Evolutionary conservation across 2,797 vertebrate species (phyloP).

Genomic region (Anisognathus igniventris): DNA sequence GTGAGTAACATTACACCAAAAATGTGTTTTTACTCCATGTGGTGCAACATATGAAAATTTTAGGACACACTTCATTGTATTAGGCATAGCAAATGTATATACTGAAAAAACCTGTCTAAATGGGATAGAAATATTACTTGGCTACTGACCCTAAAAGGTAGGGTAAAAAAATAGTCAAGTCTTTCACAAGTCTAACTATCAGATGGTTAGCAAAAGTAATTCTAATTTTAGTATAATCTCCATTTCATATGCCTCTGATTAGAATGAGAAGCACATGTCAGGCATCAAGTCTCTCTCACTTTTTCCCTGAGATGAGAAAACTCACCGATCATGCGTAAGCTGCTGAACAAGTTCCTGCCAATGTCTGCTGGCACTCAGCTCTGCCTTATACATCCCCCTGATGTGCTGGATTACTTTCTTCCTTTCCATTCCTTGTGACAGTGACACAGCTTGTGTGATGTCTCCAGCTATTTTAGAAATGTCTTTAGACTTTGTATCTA

Average conservation of each 20-base stretch:
- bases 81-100: background rate
- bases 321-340: constrained; percentile 93
- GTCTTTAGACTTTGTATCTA: constrained; percentile 93
- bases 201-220: background rate
- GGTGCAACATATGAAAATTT: background rate
- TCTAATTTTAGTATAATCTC: background rate
- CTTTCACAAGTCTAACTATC: background rate
- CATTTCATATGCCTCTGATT: background rate
- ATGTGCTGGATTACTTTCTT: constrained; percentile 99
- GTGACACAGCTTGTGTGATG: constrained; percentile 95
- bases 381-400: constrained; percentile 91
- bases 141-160: background rate
- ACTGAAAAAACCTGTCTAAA: background rate
- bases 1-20: background rate
- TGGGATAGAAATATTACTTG: background rate
- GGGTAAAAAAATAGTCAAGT: background rate
- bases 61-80: background rate
- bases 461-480: constrained; percentile 97
- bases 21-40: background rate
- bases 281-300: background rate
- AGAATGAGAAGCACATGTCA: background rate
- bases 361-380: constrained; percentile 92
- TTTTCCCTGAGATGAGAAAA: background rate
- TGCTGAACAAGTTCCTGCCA: constrained; percentile 98
- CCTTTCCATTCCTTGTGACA: constrained; percentile 94